Conservation (phyloP, 2,888 invertebrate species). For the Sthenelais limicola region DNA sequence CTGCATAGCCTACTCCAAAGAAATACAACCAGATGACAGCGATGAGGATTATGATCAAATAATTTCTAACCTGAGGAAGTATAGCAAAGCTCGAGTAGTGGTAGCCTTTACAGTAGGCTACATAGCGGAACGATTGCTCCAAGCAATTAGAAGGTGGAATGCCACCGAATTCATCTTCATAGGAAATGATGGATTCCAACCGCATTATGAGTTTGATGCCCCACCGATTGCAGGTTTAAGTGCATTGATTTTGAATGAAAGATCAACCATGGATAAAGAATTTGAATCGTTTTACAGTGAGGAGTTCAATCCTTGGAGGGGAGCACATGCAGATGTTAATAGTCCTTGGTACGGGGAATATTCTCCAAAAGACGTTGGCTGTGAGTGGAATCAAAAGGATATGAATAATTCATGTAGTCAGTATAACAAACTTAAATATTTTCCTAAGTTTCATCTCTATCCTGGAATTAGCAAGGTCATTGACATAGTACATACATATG, state of each 20-base stretch:
- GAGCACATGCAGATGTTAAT: neutral
- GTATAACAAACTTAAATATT: neutral
- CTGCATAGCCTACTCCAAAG: conserved; percentile 31
- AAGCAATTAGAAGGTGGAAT: neutral
- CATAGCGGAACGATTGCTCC: neutral
- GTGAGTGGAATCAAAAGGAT: neutral
- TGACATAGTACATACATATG: conserved; percentile 31
- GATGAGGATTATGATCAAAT: neutral
- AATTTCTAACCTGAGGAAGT: neutral
- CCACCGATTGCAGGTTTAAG: neutral
- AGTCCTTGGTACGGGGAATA: conserved; percentile 16
- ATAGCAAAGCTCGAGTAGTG: conserved; percentile 78
- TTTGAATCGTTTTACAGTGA: neutral
- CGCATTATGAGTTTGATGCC: neutral
- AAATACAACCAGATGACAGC: neutral
- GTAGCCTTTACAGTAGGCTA: conserved; percentile 11
- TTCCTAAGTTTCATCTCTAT: conserved; percentile 13
- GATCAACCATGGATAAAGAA: neutral
- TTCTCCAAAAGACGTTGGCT: neutral
- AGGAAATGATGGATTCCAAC: neutral
- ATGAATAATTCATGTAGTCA: conserved; percentile 2
- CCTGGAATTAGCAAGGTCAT: conserved; percentile 5
- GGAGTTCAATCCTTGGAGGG: conserved; percentile 19
- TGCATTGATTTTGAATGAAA: neutral
- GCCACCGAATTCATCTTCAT: conserved; percentile 9